Base-by-base conservation (phyloP, 2,797 vertebrate genomes). In the Cirrhinus molitorella region DNA sequence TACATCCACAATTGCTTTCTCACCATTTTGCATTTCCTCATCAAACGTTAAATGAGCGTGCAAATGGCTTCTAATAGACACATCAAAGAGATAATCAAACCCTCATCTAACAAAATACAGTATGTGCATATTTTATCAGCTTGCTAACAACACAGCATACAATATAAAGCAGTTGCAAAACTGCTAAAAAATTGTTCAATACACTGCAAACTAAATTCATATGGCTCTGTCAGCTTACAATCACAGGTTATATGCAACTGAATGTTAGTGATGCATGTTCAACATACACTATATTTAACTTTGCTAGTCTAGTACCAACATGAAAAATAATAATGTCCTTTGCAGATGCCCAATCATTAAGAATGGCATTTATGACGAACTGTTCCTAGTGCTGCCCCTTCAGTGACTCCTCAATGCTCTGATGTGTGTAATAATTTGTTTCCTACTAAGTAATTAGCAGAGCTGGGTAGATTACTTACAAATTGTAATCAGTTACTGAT, bases 371-470 rank as follows among this genome's bases (percentile, higher is more conserved):
- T 43, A 4, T 21, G 4, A 43, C 43, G 73, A 71, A 25, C 57
- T 65, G 25, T 45, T 75, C 21, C 67, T 53, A 12, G 43, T 80
- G 72, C 16, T 40, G 21, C 37, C 79, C 90, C 89, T 86, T 71
- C 72, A 2, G 74, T 79, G 28, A n/a, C 66, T 68, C 43, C 23
- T 70, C 65, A 59, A 79, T 9, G 45, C 76, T 87, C 88, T 76
- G 45, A 63, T 12, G 87, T 68, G 75, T 59, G 4, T 14, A 85
- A 84, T 91, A 88, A 93, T 93, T 90, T 91, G 90, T 90, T 92
- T 91, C 89, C 88, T 82, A 81, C 86, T 75, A 49, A 88, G 87
- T 91, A 91, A 92, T 93, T 93, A 92, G 89, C 89, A 90, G n/a
- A n/a, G n/a, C n/a, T n/a, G n/a, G n/a, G n/a, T n/a, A n/a, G n/a